These are phyloP conservation scores for Atherinosoma microstoma DNA, from an alignment of 2,797 vertebrate species.

Conservation along the genomic window DNA sequence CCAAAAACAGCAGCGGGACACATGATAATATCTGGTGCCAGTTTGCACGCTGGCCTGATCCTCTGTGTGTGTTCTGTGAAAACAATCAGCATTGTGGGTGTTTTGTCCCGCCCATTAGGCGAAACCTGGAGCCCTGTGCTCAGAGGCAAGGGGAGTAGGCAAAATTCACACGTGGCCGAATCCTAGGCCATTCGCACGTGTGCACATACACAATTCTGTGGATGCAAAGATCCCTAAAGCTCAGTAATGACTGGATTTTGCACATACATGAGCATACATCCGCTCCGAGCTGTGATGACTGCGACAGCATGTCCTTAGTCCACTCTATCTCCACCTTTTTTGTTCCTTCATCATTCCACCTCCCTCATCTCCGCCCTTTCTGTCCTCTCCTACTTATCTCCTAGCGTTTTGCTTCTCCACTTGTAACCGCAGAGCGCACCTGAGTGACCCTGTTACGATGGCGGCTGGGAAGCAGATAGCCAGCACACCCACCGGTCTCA, in stretches of 20 bases:
- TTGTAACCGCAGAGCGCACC: conserved; percentile 66
- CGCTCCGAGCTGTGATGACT: too few species aligned
- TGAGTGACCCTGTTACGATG: conserved; percentile 63
- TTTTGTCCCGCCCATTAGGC: conserved; percentile 35
- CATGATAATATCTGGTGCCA: conserved; percentile 76
- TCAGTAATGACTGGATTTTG: conserved; percentile 10
- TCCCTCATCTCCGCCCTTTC: conserved; percentile 54
- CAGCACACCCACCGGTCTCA: conserved; percentile 40
- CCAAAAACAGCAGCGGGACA: conserved; percentile 43
- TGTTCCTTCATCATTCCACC: conserved; percentile 47
- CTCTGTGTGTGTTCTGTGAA: conserved; percentile 44
- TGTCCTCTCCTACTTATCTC: conserved; percentile 56
- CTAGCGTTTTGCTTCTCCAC: conserved; percentile 45
- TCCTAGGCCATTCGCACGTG: not conserved
- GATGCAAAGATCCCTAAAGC: not conserved
- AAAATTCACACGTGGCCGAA: conserved; percentile 41
- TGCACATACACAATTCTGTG: not conserved
- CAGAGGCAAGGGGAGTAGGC: conserved; percentile 1
- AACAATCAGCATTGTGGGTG: conserved; percentile 58
- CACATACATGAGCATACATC: conserved; percentile 19
- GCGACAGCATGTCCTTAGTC: conserved; percentile 39
- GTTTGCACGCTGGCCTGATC: conserved; percentile 61
- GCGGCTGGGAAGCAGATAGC: conserved; percentile 58
- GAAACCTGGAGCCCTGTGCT: conserved; percentile 26
- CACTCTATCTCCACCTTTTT: conserved; percentile 50